Conservation (phyloP, 1,140 invertebrate species). For the Centruroides sculpturatus region DNA sequence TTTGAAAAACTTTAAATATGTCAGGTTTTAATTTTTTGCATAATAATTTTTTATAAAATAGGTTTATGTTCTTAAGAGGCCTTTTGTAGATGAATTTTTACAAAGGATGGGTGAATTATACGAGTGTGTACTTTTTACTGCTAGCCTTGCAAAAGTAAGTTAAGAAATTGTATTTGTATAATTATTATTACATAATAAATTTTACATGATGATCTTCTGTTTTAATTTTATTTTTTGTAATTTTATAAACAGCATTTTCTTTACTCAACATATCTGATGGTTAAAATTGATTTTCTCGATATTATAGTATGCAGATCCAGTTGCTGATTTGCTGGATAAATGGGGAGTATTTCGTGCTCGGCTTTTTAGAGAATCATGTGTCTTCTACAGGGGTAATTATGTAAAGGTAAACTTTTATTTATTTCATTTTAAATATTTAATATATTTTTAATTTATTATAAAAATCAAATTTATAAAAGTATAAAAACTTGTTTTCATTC, state of each 20-base stretch:
- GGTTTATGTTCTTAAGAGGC: constrained; percentile 97
- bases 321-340: constrained; percentile 93
- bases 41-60: constrained; percentile 18
- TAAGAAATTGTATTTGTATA: background rate
- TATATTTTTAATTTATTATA: too few species aligned
- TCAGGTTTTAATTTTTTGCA: background rate
- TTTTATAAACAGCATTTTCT: too few species aligned
- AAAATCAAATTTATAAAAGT: too few species aligned
- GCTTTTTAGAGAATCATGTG: constrained; percentile 97
- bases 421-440: too few species aligned
- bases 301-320: constrained; percentile 91
- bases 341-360: constrained; percentile 92
- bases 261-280: background rate
- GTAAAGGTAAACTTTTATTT: constrained; percentile 50
- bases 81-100: constrained; percentile 97
- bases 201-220: too few species aligned
- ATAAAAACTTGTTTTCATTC: background rate
- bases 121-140: constrained; percentile 98
- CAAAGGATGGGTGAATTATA: constrained; percentile 95
- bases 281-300: constrained; percentile 8
- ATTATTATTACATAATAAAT: too few species aligned
- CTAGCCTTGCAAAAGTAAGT: constrained; percentile 83
- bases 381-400: constrained; percentile 98
- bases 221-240: background rate
- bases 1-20: too few species aligned